phyloP scores from a whole-genome alignment of 2,888 invertebrate genomes.

The Sesia apiformis region DNA sequence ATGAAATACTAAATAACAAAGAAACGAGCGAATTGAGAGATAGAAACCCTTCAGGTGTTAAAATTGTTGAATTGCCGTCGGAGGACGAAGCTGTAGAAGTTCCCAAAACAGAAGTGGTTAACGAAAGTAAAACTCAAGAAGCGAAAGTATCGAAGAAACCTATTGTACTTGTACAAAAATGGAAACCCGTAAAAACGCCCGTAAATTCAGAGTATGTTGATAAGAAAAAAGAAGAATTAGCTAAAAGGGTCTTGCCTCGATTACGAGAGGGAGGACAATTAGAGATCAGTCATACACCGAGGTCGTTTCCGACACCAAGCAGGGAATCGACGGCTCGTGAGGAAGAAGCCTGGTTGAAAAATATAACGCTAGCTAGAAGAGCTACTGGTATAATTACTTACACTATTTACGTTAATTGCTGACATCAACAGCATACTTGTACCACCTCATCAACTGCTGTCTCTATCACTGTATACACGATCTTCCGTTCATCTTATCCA shows the following conservation, averaged over 20 bases:
- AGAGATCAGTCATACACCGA: slow-evolving; percentile 80
- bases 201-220: slow-evolving; percentile 50
- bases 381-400: slow-evolving; percentile 49
- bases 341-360: slow-evolving; percentile 87
- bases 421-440: too few species aligned
- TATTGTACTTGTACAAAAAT: slow-evolving; percentile 14
- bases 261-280: slow-evolving; percentile 75
- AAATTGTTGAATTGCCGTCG: slow-evolving; percentile 30
- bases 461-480: too few species aligned
- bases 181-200: slow-evolving; percentile 20
- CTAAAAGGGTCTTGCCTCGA: slow-evolving; percentile 62
- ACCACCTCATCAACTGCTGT: too few species aligned
- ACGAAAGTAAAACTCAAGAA: slow-evolving; percentile 6
- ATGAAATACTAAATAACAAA: background rate
- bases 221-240: slow-evolving; percentile 42
- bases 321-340: slow-evolving; percentile 81
- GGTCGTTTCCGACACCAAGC: slow-evolving; percentile 87
- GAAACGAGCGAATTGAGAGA: background rate
- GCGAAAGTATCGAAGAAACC: slow-evolving; percentile 5
- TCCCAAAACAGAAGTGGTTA: slow-evolving; percentile 7
- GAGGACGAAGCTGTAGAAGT: slow-evolving; percentile 21
- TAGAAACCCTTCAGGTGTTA: slow-evolving; percentile 19
- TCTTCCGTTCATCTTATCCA: too few species aligned
- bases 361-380: slow-evolving; percentile 82
- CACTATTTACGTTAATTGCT: too few species aligned